These are phyloP conservation scores for Lordiphosa mommai DNA, from an alignment of 1,140 invertebrate species.

Conservation along the genomic window DNA sequence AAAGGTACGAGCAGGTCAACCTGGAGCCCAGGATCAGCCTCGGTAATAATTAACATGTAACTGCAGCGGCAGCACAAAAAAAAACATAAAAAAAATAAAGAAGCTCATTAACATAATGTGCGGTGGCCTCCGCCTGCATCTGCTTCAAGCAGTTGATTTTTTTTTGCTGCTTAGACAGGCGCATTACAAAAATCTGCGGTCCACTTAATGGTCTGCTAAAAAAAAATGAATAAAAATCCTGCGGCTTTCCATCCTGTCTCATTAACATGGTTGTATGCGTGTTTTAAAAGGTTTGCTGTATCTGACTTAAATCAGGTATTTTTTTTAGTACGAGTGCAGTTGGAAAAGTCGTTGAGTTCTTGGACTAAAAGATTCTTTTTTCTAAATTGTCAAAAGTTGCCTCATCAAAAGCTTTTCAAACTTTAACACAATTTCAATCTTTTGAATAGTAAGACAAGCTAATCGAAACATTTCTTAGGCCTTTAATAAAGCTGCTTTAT, in stretches of 20 bases:
- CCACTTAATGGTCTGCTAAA: slow-evolving; percentile 42
- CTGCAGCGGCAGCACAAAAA: slow-evolving; percentile 19
- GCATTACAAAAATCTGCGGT: slow-evolving; percentile 37
- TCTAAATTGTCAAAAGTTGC: no score
- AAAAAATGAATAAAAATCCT: slow-evolving; percentile 20
- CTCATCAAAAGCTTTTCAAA: no score
- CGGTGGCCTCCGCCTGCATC: slow-evolving; percentile 24
- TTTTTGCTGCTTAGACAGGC: slow-evolving; percentile 25
- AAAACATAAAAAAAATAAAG: slow-evolving; percentile 30
- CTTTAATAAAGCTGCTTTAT: no score
- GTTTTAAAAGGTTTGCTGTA: no score
- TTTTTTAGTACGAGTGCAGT: not conserved
- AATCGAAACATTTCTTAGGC: no score
- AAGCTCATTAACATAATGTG: slow-evolving; percentile 74
- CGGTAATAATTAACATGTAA: slow-evolving; percentile 32
- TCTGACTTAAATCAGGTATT: not conserved
- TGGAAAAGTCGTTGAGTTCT: no score
- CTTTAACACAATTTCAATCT: no score
- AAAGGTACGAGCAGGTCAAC: not conserved
- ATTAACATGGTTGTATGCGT: no score
- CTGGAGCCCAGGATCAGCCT: slow-evolving; percentile 11
- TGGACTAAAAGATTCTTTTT: no score
- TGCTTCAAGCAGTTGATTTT: slow-evolving; percentile 27
- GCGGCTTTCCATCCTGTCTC: not conserved
- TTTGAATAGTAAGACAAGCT: no score